A percentile compares a stretch with the other conserved stretches of the same genome.
Evolutionary conservation across 2,888 invertebrate genomes (phyloP).

Genomic region (Aspidapion aeneum): DNA sequence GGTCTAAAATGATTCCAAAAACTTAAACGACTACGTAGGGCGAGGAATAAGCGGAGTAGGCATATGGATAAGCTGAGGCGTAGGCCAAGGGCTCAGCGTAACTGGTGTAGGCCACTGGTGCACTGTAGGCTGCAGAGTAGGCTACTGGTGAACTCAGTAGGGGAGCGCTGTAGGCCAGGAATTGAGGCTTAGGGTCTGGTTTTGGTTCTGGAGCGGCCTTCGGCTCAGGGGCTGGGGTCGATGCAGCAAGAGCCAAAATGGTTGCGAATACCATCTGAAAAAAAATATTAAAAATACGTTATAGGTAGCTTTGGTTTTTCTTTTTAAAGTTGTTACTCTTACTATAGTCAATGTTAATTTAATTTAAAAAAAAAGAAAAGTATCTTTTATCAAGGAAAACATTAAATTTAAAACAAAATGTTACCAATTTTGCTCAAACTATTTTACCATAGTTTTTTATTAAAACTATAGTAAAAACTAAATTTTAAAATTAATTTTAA

Average conservation of each 20-base stretch:
- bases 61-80: background rate
- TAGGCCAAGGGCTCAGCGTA: background rate
- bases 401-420: no score
- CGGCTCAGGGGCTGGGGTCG: background rate
- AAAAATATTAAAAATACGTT: no score
- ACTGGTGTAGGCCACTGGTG: background rate
- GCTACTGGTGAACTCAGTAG: background rate
- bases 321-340: no score
- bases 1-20: no score
- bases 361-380: no score
- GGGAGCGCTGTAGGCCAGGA: conserved; percentile 1
- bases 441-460: no score
- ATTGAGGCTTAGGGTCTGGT: background rate
- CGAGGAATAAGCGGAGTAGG: background rate
- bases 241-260: background rate
- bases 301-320: no score
- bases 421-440: no score
- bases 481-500: no score
- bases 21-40: background rate
- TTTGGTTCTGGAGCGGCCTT: background rate
- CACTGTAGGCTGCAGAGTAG: background rate
- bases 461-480: no score
- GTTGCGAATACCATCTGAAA: background rate
- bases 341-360: no score
- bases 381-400: no score